A percentile compares a stretch with the other conserved stretches of the same genome.
phyloP scores from a whole-genome alignment of 2,113 vertebrate species.

The Eulemur macaco region DNA sequence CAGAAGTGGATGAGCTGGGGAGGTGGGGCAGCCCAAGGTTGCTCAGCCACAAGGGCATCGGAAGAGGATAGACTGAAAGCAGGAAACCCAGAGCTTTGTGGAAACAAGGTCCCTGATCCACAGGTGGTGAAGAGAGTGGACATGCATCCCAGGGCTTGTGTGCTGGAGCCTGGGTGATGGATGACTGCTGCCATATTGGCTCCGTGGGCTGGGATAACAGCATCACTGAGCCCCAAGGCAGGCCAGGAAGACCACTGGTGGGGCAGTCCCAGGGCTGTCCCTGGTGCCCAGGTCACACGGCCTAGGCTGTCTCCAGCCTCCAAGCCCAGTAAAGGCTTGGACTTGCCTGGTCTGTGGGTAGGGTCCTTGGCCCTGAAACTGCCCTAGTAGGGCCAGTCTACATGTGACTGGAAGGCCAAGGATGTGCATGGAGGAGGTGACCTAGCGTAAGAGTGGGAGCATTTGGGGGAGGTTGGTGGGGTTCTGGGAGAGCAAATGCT shows the following conservation, averaged over 20 bases:
- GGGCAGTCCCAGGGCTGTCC: not conserved
- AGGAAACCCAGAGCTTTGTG: not conserved
- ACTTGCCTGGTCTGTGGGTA: not conserved
- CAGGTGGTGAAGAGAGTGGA: not conserved
- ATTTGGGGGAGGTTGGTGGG: too few species aligned
- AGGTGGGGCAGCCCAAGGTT: not conserved
- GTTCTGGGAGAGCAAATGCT: not conserved
- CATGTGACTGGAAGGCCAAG: not conserved
- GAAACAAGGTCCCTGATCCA: not conserved
- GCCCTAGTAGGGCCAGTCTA: not conserved
- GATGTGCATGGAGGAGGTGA: not conserved
- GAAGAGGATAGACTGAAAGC: not conserved
- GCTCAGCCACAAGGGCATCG: not conserved
- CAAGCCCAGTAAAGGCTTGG: not conserved
- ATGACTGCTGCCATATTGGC: not conserved
- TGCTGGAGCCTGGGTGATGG: not conserved
- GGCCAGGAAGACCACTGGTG: not conserved
- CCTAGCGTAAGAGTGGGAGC: not conserved
- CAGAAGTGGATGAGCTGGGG: not conserved
- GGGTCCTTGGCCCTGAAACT: not conserved
- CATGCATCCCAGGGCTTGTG: not conserved
- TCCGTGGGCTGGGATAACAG: constrained; percentile 4
- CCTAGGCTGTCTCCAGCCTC: not conserved
- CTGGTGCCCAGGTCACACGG: not conserved
- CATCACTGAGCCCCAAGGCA: not conserved